Base-by-base conservation (phyloP, 2,888 invertebrate genomes). In the Isotomurus palustris region DNA sequence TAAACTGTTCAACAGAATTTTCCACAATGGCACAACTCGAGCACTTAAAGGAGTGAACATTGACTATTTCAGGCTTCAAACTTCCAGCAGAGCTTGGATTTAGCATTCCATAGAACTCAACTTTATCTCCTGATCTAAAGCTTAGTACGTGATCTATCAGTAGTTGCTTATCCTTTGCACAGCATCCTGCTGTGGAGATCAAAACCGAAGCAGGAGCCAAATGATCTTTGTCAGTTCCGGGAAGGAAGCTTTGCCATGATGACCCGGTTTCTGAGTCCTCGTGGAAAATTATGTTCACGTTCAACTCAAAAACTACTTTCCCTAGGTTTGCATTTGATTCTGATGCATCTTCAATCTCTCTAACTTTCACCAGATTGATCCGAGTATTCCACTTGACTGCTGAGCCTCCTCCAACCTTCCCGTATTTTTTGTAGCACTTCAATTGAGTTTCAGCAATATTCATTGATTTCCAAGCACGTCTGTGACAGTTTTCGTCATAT, bases 401-500 rank as follows among this genome's bases (percentile, higher is more conserved):
- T 25, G 53, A 28, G 10, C 48, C 54, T 24, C 1, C 40, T 0
- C 24, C 36, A 19, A 44, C 51, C n/a, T n/a, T n/a, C 1, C 36
- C 49, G 35, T 69, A 69, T 25, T 64, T 56, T 17, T 25, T 19
- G 21, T 49, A 56, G 32, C 70, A 70, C 22, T 56, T 55, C n/a
- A 68, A 40, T 62, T 65, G 66, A 17, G 68, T 70, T 21, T 62
- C 58, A 6, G 62, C 64, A 17, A 64, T 56, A 17, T 53, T 62
- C 14, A 54, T 53, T 2, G 40, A 44, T 48, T 51, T 57, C 70
- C 70, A 70, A 5, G 70, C 70, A 51, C 52, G 49, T 22, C 60
- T 40, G 43, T 70, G 66, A 56, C 70, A 70, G 35, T 58, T 52
- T 24, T 22, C n/a, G 21, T 66, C 61, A 50, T 70, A 70, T 21